These are phyloP conservation scores for Lemur catta DNA, from an alignment of 2,797 vertebrate species.

Conservation along the genomic window DNA sequence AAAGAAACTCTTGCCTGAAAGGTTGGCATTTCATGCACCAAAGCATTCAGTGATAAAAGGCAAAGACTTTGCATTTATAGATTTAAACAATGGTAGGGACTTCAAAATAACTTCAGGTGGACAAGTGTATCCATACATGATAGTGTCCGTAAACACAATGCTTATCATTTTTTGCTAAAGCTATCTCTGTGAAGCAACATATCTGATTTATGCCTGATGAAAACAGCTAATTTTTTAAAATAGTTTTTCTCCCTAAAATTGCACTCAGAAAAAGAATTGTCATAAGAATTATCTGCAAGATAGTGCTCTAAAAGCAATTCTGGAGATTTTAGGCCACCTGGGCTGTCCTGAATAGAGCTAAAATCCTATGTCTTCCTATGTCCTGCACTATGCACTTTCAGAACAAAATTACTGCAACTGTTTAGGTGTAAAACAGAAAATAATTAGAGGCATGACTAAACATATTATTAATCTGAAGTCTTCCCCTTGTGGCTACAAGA, in stretches of 20 bases:
- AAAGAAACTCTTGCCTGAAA: background rate
- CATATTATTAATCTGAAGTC: background rate
- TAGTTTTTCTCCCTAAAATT: background rate
- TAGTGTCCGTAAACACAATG: background rate
- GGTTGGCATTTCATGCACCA: background rate
- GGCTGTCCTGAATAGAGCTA: background rate
- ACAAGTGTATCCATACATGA: background rate
- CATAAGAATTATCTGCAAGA: background rate
- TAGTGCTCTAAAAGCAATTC: background rate
- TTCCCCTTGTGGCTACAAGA: background rate
- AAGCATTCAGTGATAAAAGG: background rate
- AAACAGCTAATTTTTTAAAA: background rate
- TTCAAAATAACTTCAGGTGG: background rate
- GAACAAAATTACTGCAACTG: background rate
- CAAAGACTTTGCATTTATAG: background rate
- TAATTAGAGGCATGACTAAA: background rate
- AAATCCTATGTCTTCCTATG: background rate
- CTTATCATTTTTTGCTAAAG: background rate
- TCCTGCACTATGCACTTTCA: background rate
- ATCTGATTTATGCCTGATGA: background rate
- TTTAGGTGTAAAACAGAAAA: background rate
- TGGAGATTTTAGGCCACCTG: background rate
- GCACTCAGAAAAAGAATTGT: background rate
- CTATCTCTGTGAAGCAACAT: background rate
- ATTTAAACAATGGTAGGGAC: background rate